Percentiles rank a stretch among this genome's conserved stretches.
phyloP scores from a whole-genome alignment of 2,797 vertebrate species.

The Siniperca obscura region DNA sequence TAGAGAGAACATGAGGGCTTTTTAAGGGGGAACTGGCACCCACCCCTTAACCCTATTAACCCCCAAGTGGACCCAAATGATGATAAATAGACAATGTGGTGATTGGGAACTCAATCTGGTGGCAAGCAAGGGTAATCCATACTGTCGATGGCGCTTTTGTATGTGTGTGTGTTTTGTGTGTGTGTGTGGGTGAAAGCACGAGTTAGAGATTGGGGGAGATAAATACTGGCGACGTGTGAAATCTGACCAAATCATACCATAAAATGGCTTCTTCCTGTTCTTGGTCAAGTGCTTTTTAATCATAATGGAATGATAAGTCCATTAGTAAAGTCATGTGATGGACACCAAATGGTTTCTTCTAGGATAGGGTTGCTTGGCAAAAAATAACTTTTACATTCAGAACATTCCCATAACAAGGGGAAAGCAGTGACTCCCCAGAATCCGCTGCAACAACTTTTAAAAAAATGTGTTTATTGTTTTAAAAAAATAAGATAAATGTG shows the following conservation, averaged over 20 bases:
- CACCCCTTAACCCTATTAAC: conserved; percentile 85
- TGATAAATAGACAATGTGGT: conserved; percentile 85
- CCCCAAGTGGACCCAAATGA: conserved; percentile 84
- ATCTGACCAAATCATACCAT: conserved; percentile 32
- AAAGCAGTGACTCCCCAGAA: neutral
- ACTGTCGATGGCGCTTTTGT: conserved; percentile 46
- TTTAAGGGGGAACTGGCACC: conserved; percentile 74
- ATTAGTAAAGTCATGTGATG: conserved; percentile 2
- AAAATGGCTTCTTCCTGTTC: conserved; percentile 25
- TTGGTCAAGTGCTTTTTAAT: conserved; percentile 33
- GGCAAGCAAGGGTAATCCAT: conserved; percentile 66
- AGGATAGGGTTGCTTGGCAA: neutral
- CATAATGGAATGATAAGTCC: conserved; percentile 8
- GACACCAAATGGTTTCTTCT: conserved; percentile 16
- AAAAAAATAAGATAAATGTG: neutral
- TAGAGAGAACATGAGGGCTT: conserved; percentile 79
- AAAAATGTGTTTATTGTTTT: neutral
- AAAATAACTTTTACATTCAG: neutral
- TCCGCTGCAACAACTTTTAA: neutral
- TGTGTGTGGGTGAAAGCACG: neutral
- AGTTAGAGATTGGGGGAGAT: conserved; percentile 5
- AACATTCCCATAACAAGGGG: neutral
- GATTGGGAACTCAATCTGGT: conserved; percentile 78
- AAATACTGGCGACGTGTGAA: conserved; percentile 36
- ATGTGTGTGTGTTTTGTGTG: neutral